phyloP scores from a whole-genome alignment of 2,113 vertebrate genomes.

The Nycticorax nycticorax region DNA sequence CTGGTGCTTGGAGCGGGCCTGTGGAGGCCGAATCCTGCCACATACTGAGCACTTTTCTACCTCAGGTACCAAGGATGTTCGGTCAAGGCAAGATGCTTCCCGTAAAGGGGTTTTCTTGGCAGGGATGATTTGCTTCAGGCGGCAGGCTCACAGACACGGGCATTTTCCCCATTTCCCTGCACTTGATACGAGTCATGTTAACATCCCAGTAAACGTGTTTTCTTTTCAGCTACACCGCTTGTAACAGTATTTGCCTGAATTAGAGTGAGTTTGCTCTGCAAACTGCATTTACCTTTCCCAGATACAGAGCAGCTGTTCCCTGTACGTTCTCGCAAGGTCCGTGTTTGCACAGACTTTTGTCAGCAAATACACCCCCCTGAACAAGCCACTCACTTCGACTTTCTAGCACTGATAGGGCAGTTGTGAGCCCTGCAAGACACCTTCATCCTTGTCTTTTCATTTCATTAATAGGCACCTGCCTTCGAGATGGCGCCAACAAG shows the following conservation, averaged over 20 bases:
- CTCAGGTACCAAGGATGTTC: neutral
- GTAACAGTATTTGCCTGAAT: constrained; percentile 77
- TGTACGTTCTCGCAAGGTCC: constrained; percentile 40
- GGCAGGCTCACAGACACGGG: neutral
- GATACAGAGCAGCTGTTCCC: constrained; percentile 75
- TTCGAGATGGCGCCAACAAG: constrained; percentile 60
- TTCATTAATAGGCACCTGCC: constrained; percentile 9
- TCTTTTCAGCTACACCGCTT: constrained; percentile 62
- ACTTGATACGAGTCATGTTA: neutral
- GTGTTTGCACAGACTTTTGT: constrained; percentile 77
- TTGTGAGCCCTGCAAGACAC: constrained; percentile 39
- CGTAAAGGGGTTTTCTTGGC: neutral
- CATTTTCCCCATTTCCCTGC: neutral
- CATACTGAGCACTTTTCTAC: neutral
- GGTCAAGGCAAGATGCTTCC: neutral
- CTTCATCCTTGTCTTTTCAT: constrained; percentile 31
- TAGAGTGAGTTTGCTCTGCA: constrained; percentile 78
- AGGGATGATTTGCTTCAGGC: neutral
- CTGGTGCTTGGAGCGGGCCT: neutral
- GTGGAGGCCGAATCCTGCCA: neutral
- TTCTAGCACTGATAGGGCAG: constrained; percentile 24
- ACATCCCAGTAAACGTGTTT: constrained; percentile 59
- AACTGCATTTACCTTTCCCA: constrained; percentile 65
- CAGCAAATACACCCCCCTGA: constrained; percentile 72
- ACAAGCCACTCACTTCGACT: constrained; percentile 48